phyloP scores from a whole-genome alignment of 2,888 invertebrate species.

The Steinernema carpocapsae region DNA sequence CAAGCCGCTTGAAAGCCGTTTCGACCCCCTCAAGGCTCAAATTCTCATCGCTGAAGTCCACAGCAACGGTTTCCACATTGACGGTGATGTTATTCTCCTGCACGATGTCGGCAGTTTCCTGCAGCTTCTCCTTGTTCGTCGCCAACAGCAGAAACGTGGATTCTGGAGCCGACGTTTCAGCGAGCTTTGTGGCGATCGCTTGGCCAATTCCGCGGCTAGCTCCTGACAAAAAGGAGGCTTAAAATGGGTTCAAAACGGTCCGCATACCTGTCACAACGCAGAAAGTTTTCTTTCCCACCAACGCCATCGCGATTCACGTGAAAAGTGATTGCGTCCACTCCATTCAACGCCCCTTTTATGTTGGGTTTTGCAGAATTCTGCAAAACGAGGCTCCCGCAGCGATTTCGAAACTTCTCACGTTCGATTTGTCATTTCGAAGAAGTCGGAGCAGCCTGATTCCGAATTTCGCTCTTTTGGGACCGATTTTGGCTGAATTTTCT shows the following conservation, averaged over 20 bases:
- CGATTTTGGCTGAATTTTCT: too few relatives aligned
- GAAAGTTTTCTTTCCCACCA: neutral
- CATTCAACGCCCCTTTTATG: neutral
- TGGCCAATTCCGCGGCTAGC: slow-evolving; percentile 55
- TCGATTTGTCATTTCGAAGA: neutral
- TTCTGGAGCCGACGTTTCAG: slow-evolving; percentile 38
- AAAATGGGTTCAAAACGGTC: neutral
- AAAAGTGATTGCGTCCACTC: neutral
- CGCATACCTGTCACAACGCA: slow-evolving; percentile 5
- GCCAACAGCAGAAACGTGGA: slow-evolving; percentile 47
- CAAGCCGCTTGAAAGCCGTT: neutral
- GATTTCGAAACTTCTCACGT: neutral
- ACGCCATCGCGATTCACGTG: slow-evolving; percentile 10
- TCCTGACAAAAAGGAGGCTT: slow-evolving; percentile 38
- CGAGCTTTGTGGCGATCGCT: slow-evolving; percentile 49
- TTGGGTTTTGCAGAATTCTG: neutral
- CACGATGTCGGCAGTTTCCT: slow-evolving; percentile 38
- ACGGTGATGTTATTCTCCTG: slow-evolving; percentile 1
- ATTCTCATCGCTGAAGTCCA: slow-evolving; percentile 21
- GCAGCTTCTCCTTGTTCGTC: slow-evolving; percentile 41
- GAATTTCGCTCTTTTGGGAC: too few relatives aligned
- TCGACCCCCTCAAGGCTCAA: neutral
- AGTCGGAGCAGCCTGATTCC: too few relatives aligned
- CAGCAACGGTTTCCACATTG: slow-evolving; percentile 24
- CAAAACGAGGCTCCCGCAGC: neutral